These are phyloP conservation scores for Pycnonotus jocosus DNA, from an alignment of 2,113 vertebrate species.

Conservation along the genomic window DNA sequence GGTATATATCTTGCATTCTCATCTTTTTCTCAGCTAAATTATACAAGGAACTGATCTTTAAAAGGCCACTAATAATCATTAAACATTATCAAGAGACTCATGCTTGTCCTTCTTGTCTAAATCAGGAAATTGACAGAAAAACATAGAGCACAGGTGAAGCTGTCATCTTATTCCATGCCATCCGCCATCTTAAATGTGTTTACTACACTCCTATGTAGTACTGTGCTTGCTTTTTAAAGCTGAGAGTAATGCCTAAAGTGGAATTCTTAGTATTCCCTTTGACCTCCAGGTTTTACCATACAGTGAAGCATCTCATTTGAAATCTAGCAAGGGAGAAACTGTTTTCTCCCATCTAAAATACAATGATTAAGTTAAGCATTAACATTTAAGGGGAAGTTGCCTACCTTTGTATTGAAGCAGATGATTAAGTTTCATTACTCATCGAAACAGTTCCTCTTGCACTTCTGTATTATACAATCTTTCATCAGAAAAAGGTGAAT, in stretches of 20 bases:
- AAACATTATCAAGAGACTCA: not conserved
- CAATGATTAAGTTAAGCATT: not conserved
- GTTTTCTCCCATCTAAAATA: not conserved
- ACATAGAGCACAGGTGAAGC: not conserved
- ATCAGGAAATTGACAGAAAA: not conserved
- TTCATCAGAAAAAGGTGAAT: not conserved
- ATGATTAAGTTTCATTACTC: not conserved
- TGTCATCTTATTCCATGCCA: not conserved
- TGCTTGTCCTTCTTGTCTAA: not conserved
- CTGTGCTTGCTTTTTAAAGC: not conserved
- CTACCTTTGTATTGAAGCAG: not conserved
- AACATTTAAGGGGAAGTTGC: not conserved
- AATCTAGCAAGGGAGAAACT: not conserved
- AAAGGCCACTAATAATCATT: not conserved
- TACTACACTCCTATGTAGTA: not conserved
- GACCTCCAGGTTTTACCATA: not conserved
- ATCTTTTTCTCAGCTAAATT: not conserved
- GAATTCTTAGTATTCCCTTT: not conserved
- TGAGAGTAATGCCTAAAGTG: fast-evolving
- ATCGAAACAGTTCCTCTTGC: fast-evolving
- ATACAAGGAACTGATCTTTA: not conserved
- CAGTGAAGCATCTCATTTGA: not conserved
- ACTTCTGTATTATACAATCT: not conserved
- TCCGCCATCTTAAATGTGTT: not conserved
- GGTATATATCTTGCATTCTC: not conserved